Conservation (phyloP, 2,888 invertebrate species). For the Bugula neritina region DNA sequence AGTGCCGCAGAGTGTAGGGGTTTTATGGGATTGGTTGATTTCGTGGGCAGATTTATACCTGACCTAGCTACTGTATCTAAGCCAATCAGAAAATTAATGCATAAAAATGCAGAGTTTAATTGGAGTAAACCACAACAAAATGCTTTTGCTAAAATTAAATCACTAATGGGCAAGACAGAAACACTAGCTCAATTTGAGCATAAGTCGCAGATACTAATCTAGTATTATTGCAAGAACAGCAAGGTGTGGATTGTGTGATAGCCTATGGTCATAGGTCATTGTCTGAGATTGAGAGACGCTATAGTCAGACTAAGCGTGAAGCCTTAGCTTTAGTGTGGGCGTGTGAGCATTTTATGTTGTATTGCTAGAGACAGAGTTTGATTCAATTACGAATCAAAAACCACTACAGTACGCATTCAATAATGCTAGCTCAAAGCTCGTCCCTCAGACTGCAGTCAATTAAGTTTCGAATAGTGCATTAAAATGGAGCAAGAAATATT, state of each 20-base stretch:
- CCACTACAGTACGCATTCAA: not conserved
- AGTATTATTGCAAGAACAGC: not conserved
- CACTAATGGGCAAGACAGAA: not conserved
- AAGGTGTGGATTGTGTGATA: constrained; percentile 3
- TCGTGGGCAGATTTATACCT: constrained; percentile 9
- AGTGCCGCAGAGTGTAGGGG: not conserved
- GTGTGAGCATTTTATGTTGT: constrained; percentile 17
- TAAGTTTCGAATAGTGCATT: constrained; percentile 31
- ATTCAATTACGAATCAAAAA: not conserved
- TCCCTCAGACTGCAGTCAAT: constrained; percentile 34
- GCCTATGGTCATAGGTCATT: constrained; percentile 12
- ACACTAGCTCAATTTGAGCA: not conserved
- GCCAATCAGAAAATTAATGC: constrained; percentile 7
- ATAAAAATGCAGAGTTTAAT: not conserved
- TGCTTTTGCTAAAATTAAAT: not conserved
- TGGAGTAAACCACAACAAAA: not conserved
- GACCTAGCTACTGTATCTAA: constrained; percentile 4
- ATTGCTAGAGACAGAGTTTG: not conserved
- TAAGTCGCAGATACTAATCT: not conserved
- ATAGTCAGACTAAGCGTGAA: constrained; percentile 4
- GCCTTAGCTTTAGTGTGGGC: not conserved
- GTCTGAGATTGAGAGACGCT: constrained; percentile 16
- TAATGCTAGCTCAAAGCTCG: constrained; percentile 29
- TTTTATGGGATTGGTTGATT: constrained; percentile 1
- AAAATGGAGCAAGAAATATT: constrained; percentile 33